A percentile compares a stretch with the other conserved stretches of the same genome.
phyloP scores from a whole-genome alignment of 2,113 vertebrate species.

The Emydura subglobosa region DNA sequence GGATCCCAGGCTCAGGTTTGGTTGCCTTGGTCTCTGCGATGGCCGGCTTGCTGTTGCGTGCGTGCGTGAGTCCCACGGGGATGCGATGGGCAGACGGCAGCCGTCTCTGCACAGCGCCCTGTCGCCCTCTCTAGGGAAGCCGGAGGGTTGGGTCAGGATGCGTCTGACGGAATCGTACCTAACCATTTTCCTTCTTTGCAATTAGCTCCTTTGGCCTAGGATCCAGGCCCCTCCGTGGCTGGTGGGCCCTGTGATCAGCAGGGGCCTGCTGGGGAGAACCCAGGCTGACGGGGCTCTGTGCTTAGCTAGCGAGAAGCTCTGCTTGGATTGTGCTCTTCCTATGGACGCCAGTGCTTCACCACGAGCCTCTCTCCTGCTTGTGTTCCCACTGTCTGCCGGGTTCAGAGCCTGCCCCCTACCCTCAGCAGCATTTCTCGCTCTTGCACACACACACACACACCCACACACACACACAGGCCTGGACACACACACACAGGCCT shows the following conservation, averaged over 20 bases:
- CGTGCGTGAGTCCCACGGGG: background rate
- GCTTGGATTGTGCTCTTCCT: background rate
- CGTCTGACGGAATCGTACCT: background rate
- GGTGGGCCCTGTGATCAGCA: background rate
- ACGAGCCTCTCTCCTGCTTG: background rate
- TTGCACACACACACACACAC: background rate
- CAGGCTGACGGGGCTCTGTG: background rate
- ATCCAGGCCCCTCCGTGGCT: background rate
- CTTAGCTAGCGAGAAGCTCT: background rate
- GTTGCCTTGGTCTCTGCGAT: background rate
- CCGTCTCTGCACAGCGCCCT: background rate
- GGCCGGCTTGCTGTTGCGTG: background rate
- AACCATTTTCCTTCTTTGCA: background rate
- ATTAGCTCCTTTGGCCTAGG: fast-evolving
- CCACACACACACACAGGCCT: background rate
- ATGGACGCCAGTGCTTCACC: background rate
- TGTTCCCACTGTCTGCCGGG: background rate
- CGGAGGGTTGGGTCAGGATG: background rate
- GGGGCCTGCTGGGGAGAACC: background rate
- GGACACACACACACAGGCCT: background rate
- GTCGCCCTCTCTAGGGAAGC: background rate
- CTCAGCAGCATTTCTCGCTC: background rate
- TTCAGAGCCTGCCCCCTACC: background rate
- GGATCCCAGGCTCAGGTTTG: background rate
- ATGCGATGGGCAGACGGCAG: background rate